Evolutionary conservation across 2,113 vertebrate genomes (phyloP).

Genomic region (Regulus satrapa): DNA sequence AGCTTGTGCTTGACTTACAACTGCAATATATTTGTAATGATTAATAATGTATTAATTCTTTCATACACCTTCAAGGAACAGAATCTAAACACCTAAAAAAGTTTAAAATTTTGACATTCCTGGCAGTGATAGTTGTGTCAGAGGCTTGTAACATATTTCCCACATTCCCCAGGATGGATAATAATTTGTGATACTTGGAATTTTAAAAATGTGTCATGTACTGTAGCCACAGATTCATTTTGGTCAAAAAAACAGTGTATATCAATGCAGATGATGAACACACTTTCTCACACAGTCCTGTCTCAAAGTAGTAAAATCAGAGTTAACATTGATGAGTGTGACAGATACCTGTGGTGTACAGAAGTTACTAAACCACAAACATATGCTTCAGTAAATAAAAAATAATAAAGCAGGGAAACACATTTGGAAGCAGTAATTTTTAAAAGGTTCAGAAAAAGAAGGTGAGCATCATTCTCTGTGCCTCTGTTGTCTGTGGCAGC

Average conservation of each 20-base stretch:
- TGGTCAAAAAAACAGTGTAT: fast-evolving
- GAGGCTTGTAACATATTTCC: background rate
- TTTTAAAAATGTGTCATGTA: background rate
- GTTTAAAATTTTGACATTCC: background rate
- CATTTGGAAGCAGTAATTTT: background rate
- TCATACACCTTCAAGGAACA: background rate
- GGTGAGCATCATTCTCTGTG: background rate
- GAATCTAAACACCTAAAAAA: background rate
- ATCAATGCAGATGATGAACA: background rate
- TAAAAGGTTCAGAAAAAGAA: background rate
- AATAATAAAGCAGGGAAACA: background rate
- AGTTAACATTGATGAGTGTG: background rate
- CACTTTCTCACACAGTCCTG: background rate
- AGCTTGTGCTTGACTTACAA: background rate
- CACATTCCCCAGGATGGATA: background rate
- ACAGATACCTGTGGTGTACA: background rate
- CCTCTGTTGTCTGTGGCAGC: background rate
- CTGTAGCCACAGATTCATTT: background rate
- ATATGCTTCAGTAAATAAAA: background rate
- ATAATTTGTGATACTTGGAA: background rate
- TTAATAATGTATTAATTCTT: background rate
- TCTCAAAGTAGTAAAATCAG: background rate
- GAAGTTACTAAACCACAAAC: background rate
- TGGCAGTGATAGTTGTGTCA: background rate
- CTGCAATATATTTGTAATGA: background rate